phyloP scores from a whole-genome alignment of 2,113 vertebrate species.

The Onychorhynchus coronatus region DNA sequence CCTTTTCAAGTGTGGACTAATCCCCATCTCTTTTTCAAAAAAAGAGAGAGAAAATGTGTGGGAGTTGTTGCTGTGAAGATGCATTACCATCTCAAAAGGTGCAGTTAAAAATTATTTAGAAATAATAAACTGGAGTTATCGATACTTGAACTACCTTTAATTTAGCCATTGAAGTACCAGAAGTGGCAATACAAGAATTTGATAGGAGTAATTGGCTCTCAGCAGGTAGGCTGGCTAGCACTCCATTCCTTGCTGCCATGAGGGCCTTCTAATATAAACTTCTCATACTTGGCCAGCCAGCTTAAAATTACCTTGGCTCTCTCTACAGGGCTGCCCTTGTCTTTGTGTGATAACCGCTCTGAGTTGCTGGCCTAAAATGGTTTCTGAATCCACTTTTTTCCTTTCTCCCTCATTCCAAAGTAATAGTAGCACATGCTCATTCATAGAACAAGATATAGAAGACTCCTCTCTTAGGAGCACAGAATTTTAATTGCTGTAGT shows the following conservation, averaged over 20 bases:
- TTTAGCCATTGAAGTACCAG: neutral
- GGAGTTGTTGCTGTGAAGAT: neutral
- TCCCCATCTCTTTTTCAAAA: neutral
- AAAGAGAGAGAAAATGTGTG: neutral
- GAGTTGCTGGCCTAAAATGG: neutral
- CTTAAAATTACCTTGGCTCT: neutral
- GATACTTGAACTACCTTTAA: neutral
- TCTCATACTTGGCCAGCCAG: neutral
- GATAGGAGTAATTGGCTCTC: neutral
- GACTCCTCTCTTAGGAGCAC: neutral
- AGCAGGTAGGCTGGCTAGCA: neutral
- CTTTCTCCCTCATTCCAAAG: neutral
- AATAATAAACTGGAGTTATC: neutral
- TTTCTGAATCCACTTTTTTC: neutral
- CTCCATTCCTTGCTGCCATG: neutral
- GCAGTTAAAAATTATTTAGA: neutral
- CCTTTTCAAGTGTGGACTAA: neutral
- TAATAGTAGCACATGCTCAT: neutral
- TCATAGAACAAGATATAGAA: neutral
- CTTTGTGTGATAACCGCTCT: neutral
- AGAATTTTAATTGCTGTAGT: neutral
- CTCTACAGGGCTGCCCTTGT: neutral
- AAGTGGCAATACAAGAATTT: neutral
- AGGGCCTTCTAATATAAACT: neutral
- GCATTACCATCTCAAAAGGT: neutral